Conservation (phyloP, 2,797 vertebrate genomes). For the Ctenopoma kingsleyae region DNA sequence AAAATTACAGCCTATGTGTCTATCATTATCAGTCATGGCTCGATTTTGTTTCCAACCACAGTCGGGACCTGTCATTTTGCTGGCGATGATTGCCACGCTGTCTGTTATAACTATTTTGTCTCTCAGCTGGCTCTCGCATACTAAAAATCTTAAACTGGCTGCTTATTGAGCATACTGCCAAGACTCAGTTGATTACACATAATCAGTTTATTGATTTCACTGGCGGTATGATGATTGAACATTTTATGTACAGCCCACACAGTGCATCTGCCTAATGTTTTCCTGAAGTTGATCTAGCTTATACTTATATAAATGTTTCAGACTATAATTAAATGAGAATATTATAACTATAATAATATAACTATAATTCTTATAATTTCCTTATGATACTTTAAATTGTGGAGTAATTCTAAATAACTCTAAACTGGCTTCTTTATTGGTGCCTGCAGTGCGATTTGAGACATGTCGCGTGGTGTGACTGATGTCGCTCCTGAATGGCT, state of each 20-base stretch:
- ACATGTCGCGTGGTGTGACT: too few relatives aligned
- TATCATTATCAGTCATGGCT: constrained; percentile 14
- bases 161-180: constrained; percentile 1
- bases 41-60: constrained; percentile 25
- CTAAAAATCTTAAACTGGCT: constrained; percentile 23
- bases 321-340: neutral
- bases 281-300: too few relatives aligned
- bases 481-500: too few relatives aligned
- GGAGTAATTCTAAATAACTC: too few relatives aligned
- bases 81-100: constrained; percentile 7
- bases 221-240: neutral
- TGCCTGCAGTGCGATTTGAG: too few relatives aligned
- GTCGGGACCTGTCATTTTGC: constrained; percentile 32
- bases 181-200: constrained; percentile 13
- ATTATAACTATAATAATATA: too few relatives aligned
- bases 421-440: too few relatives aligned
- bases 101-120: constrained; percentile 10
- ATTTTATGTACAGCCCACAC: neutral
- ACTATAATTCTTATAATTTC: too few relatives aligned
- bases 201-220: constrained; percentile 23
- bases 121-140: constrained; percentile 3
- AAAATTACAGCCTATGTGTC: constrained; percentile 35
- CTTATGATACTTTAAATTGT: too few relatives aligned
- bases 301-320: neutral
- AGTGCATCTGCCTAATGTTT: neutral